phyloP scores from a whole-genome alignment of 2,888 invertebrate genomes.

The Acanthacorydalis orientalis region DNA sequence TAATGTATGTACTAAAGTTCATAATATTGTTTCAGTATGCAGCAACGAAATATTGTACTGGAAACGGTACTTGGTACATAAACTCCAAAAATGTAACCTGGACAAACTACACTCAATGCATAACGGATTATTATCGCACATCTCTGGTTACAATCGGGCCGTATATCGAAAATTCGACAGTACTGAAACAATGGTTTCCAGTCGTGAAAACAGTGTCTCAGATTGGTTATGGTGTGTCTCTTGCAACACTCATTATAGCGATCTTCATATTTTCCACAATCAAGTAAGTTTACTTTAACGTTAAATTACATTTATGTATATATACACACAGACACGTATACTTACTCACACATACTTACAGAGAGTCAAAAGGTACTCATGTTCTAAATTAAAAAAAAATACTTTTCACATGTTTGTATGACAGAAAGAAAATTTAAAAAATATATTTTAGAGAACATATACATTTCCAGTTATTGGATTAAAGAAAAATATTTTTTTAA shows the following conservation, averaged over 20 bases:
- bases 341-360: no score
- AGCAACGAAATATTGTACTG: constrained; percentile 29
- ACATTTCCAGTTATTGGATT: no score
- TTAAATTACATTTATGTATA: no score
- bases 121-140: constrained; percentile 16
- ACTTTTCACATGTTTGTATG: no score
- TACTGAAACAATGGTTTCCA: constrained; percentile 28
- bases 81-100: constrained; percentile 21
- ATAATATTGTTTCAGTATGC: constrained; percentile 18
- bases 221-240: constrained; percentile 35
- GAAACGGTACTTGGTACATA: constrained; percentile 30
- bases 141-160: constrained; percentile 16
- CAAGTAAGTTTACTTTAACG: constrained; percentile 24
- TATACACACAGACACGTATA: no score
- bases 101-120: constrained; percentile 32
- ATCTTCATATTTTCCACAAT: constrained; percentile 32
- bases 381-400: no score
- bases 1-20: no score
- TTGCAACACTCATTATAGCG: constrained; percentile 30
- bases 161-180: constrained; percentile 14
- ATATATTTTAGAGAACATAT: no score
- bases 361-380: no score
- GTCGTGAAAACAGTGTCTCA: constrained; percentile 31
- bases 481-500: no score
- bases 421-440: no score